Conservation (phyloP, 1,140 invertebrate species). For the Scaptomyza hsui region DNA sequence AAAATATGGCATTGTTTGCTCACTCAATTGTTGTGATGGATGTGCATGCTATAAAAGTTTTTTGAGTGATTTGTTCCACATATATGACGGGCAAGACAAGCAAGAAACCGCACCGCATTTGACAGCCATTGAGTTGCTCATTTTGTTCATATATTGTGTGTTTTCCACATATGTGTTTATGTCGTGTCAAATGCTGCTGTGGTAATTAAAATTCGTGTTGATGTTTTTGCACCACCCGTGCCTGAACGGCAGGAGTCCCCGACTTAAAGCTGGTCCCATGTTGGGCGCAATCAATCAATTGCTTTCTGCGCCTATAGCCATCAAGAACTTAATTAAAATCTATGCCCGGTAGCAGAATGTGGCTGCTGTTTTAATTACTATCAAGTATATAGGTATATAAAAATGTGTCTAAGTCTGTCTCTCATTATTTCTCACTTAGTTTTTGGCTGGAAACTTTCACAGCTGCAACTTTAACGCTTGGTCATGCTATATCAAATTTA, state of each 20-base stretch:
- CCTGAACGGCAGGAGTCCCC: background rate
- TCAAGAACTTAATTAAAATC: conserved; percentile 43
- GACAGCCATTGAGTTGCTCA: background rate
- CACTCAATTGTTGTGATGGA: background rate
- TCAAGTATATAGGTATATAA: conserved; percentile 10
- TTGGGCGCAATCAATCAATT: conserved; percentile 33
- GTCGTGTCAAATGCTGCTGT: conserved; percentile 15
- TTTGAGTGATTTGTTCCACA: conserved; percentile 30
- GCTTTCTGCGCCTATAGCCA: background rate
- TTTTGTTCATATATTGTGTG: background rate
- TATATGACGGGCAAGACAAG: background rate
- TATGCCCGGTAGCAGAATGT: background rate
- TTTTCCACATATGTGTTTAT: background rate
- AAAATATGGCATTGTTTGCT: conserved; percentile 9
- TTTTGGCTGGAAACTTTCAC: conserved; percentile 27
- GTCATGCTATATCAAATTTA: conserved; percentile 44
- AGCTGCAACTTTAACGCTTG: conserved; percentile 30
- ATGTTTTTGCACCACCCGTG: background rate
- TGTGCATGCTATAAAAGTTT: conserved; percentile 21
- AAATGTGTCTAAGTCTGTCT: background rate
- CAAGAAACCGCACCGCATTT: background rate
- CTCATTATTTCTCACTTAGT: conserved; percentile 34
- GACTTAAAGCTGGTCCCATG: conserved; percentile 2
- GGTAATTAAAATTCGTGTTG: conserved; percentile 46
- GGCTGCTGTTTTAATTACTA: conserved; percentile 7